Conservation (phyloP, 2,797 vertebrate species). For the Siniperca undulata region DNA sequence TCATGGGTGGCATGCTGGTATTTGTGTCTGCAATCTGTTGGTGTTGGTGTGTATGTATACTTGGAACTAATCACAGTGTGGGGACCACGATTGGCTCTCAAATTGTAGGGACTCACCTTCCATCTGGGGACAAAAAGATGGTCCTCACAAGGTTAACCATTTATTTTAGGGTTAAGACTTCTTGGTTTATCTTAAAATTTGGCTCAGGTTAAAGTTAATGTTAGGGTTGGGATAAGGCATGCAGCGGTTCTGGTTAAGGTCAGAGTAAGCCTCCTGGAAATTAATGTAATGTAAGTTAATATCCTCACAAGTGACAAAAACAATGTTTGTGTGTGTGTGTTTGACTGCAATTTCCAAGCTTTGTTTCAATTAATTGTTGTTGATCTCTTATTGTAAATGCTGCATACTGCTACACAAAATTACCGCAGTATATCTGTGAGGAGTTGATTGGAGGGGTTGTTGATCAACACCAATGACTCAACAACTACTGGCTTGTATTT, state of each 20-base stretch:
- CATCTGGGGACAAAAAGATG: neutral
- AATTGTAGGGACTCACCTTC: neutral
- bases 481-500: neutral
- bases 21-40: neutral
- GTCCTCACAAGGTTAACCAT: neutral
- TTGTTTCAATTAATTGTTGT: neutral
- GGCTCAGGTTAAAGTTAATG: neutral
- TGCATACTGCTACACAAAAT: neutral
- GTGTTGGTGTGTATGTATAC: neutral
- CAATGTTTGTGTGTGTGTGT: neutral
- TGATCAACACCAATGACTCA: conserved; percentile 9
- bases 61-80: neutral
- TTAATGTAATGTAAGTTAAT: neutral
- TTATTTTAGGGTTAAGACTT: neutral
- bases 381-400: neutral
- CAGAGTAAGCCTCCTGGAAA: neutral
- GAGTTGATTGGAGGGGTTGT: conserved; percentile 1
- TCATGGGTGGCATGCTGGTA: neutral
- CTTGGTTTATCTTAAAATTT: neutral
- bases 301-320: neutral
- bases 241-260: neutral
- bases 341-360: neutral
- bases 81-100: neutral
- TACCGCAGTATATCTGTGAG: neutral
- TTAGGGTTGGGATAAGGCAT: neutral